phyloP scores from a whole-genome alignment of 1,140 invertebrate genomes.

The Panagrolaimus sp. region DNA sequence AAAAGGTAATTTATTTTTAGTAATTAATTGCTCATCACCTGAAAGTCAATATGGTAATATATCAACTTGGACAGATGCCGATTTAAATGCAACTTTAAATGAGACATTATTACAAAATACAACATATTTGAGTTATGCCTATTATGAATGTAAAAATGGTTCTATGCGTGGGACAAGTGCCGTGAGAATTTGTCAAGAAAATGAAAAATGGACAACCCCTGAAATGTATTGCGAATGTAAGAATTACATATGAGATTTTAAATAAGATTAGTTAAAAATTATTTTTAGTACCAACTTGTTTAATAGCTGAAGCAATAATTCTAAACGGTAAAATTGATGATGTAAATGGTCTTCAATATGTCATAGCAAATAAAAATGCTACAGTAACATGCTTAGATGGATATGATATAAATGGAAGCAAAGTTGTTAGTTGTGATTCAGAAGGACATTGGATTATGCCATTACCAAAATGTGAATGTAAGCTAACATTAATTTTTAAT shows the following conservation, averaged over 20 bases:
- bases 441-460: not conserved
- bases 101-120: not conserved
- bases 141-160: not conserved
- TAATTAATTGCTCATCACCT: not conserved
- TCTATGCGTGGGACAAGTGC: constrained; percentile 11
- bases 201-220: constrained; percentile 18
- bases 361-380: not conserved
- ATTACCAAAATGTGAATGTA: not conserved
- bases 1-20: not conserved
- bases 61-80: not conserved
- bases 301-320: not conserved
- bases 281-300: constrained; percentile 10
- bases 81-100: not conserved
- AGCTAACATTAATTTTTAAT: not conserved
- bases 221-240: constrained; percentile 21
- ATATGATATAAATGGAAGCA: not conserved
- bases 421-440: not conserved
- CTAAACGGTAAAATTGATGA: not conserved
- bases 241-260: not conserved
- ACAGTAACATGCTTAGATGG: constrained; percentile 3
- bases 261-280: not conserved
- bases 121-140: not conserved
- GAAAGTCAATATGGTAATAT: not conserved
- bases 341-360: constrained; percentile 11
- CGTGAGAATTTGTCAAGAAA: constrained; percentile 8